Base-by-base conservation (phyloP, 2,888 invertebrate species). In the Rhopalosiphum nymphaeae region DNA sequence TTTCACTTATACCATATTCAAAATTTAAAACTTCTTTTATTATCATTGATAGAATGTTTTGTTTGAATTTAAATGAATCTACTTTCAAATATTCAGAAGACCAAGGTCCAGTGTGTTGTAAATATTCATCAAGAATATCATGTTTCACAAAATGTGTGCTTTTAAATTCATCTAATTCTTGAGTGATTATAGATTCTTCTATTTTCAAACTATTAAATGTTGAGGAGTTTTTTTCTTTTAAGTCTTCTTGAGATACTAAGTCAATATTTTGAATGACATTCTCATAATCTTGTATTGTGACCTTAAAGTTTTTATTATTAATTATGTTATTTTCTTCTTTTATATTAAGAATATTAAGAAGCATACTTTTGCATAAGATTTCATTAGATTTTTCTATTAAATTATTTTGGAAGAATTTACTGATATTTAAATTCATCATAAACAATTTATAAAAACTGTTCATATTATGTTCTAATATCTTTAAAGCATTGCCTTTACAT, bases 21-120 rank as follows among this genome's bases (percentile, higher is more conserved):
- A 89, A 93, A 36, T 89, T 93, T 13, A 93, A 84, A 84, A 93
- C 89, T 44, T 84, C 89, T 84, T 53, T 84, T 56, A 84, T 46
- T 4, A 93, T 84, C 44, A 11, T 61, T 53, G 88, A 84, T 93
- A 93, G 26, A 84, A 89, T 44, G 9, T 46, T 44, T 84, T 84
- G 84, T 44, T 44, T 29, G 25, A 3, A 46, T 26, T 84, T 13
- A 84, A 84, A 44, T 44, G 42, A 25, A 36, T 84, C 36, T 25
- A 93, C 13, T 36, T 89, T 93, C 84, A 93, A 93, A 84, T 93
- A 89, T 57, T 89, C 46, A 36, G 89, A 84, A 56, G 89, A 93
- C 93, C 89, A 93, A 16, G 26, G 25, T 57, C 78, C 89, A 49
- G 16, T 89, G 3, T 93, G 93, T 25, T 93, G 53, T 78, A 93